Evolutionary conservation across 2,888 invertebrate species (phyloP), one percentile per base, ranked within the genome.

Genomic region (Spilarctia lutea): DNA sequence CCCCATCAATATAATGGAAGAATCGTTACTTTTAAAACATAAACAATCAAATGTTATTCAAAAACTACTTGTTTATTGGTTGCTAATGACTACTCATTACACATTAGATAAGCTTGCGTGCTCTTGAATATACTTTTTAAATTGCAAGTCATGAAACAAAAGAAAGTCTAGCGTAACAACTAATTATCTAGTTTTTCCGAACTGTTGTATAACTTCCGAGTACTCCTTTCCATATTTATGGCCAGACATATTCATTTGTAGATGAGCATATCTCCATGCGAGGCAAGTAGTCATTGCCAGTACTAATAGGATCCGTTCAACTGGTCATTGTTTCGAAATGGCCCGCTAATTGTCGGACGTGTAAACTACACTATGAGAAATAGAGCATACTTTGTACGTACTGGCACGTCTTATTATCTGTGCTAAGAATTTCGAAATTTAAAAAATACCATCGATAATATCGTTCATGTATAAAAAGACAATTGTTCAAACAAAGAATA

Each of bases 281-380:
- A 88, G 81, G 89, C 91, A 91, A 91, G 91, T 88, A 85, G 39
- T 30, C 45, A 81, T 75, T 80, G 81, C 82, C 87, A 84, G 79
- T 75, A 87, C 86, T 89, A 92, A 92, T 91, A 88, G 86, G 70
- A 76, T 79, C 75, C 77, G 79, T 79, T 75, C 75, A 66, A 75
- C 77, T 72, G 77, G 72, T 72, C 80, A 75, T 80, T 85, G 85
- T 87, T 75, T 75, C 77, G 83, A 84, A 83, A 86, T 85, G 75
- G 75, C 75, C 85, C 85, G 86, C 82, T 87, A 85, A 88, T 85
- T 83, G 79, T 72, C 76, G 68, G 75, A 80, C 79, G 56, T 78
- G 83, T 80, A 82, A 83, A 80, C 75, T 74, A 71, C 65, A 20
- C 71, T 79, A 79, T 85, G 79, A 72, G 81, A 85, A 82, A 71